phyloP scores from a whole-genome alignment of 2,888 invertebrate genomes.

The Kuschelorhynchus macadamiae region DNA sequence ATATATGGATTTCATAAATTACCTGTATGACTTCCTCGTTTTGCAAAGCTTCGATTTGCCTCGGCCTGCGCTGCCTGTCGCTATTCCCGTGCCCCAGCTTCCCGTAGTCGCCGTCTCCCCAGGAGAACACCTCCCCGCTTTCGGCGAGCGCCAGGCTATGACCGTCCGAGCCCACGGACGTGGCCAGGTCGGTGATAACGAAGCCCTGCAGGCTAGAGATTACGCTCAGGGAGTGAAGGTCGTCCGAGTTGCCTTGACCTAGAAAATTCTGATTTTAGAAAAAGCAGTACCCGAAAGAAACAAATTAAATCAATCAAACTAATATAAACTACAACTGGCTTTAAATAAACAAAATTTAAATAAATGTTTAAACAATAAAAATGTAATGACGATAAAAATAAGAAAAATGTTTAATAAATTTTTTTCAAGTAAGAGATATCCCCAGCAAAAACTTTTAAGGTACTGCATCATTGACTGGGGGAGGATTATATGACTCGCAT shows the following conservation, averaged over 20 bases:
- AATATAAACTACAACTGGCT: too few relatives aligned
- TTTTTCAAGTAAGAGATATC: too few relatives aligned
- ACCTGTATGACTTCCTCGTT: slow-evolving; percentile 73
- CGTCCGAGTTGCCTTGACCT: slow-evolving; percentile 75
- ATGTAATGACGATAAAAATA: too few relatives aligned
- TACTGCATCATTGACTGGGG: too few relatives aligned
- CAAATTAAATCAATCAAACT: too few relatives aligned
- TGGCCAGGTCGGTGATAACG: slow-evolving; percentile 75
- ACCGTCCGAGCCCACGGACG: slow-evolving; percentile 77
- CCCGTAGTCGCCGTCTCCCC: slow-evolving; percentile 79
- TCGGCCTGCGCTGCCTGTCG: slow-evolving; percentile 74
- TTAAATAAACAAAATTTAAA: too few relatives aligned
- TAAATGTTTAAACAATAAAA: too few relatives aligned
- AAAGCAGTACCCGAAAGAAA: too few relatives aligned
- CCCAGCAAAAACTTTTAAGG: too few relatives aligned
- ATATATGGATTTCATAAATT: slow-evolving; percentile 1
- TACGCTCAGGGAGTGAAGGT: slow-evolving; percentile 72
- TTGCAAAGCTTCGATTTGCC: slow-evolving; percentile 75
- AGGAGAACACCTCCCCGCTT: slow-evolving; percentile 77
- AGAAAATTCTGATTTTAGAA: too few relatives aligned
- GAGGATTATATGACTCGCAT: too few relatives aligned
- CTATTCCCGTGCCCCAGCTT: slow-evolving; percentile 78
- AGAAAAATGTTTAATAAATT: too few relatives aligned
- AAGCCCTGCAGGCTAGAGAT: slow-evolving; percentile 76
- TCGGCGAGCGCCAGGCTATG: slow-evolving; percentile 77